These are phyloP conservation scores for Thereva unica DNA, from an alignment of 2,888 invertebrate species.

Conservation along the genomic window DNA sequence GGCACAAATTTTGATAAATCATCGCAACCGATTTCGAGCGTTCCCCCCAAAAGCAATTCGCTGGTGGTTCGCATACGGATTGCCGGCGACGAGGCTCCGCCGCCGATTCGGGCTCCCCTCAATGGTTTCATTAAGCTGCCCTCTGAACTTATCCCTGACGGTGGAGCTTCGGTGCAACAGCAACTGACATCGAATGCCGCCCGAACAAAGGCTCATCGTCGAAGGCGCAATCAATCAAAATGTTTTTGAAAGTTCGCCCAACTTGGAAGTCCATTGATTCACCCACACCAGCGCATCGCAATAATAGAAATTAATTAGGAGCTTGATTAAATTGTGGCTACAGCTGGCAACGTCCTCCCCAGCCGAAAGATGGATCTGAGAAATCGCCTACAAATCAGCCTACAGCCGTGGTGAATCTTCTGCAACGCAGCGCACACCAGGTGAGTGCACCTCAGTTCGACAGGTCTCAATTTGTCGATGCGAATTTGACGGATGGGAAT, in stretches of 20 bases:
- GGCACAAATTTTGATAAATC: slow-evolving; percentile 34
- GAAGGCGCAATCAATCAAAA: slow-evolving; percentile 31
- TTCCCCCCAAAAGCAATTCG: too few relatives aligned
- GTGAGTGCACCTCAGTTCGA: slow-evolving; percentile 17
- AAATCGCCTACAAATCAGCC: slow-evolving; percentile 7
- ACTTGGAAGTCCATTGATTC: slow-evolving; percentile 27
- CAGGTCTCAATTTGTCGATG: slow-evolving; percentile 28
- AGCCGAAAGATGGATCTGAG: neutral
- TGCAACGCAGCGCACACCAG: slow-evolving; percentile 5
- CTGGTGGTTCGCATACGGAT: too few relatives aligned
- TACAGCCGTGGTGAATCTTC: neutral
- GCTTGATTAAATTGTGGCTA: slow-evolving; percentile 26
- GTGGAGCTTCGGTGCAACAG: neutral
- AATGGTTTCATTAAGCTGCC: slow-evolving; percentile 32
- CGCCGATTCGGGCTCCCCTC: slow-evolving; percentile 3
- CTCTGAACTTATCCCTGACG: slow-evolving; percentile 17
- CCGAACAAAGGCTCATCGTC: slow-evolving; percentile 1
- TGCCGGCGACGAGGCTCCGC: slow-evolving; percentile 1
- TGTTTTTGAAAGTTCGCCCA: slow-evolving; percentile 25
- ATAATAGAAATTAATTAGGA: slow-evolving; percentile 34
- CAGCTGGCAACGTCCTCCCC: slow-evolving; percentile 10
- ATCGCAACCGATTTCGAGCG: slow-evolving; percentile 4
- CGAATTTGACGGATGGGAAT: slow-evolving; percentile 30
- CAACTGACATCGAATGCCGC: neutral
- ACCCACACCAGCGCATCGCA: slow-evolving; percentile 15